A percentile compares a stretch with the other conserved stretches of the same genome.
These are phyloP conservation scores for Trilocha varians DNA, from an alignment of 2,888 invertebrate species.

Conservation along the genomic window DNA sequence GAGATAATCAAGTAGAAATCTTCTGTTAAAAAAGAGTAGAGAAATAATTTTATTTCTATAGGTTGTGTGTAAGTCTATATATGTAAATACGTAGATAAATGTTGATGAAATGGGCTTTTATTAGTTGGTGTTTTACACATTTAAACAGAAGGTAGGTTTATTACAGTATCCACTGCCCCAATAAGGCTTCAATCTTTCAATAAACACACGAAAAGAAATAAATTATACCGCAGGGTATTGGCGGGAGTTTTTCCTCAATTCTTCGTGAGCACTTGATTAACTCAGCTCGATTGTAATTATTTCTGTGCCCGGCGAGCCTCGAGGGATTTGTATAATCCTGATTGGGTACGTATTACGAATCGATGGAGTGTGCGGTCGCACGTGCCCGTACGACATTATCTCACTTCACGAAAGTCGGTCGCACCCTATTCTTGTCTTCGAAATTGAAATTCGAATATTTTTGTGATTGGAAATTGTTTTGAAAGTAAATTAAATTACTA, in stretches of 20 bases:
- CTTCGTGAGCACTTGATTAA: conserved; percentile 57
- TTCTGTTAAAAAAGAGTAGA: too few species aligned
- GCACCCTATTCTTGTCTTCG: conserved; percentile 19
- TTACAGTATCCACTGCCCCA: too few species aligned
- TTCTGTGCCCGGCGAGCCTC: conserved; percentile 44
- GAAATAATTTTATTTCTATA: too few species aligned
- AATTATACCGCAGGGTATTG: conserved; percentile 11
- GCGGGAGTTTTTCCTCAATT: conserved; percentile 50
- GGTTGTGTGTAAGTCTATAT: too few species aligned
- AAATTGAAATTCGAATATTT: conserved; percentile 17
- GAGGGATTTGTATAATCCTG: conserved; percentile 70
- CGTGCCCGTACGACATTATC: conserved; percentile 50
- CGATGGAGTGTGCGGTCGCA: conserved; percentile 65
- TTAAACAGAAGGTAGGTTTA: too few species aligned
- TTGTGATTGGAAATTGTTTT: neutral
- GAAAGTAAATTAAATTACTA: neutral
- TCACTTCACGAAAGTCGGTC: conserved; percentile 28
- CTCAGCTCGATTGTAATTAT: conserved; percentile 59
- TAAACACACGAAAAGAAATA: neutral
- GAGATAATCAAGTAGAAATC: too few species aligned
- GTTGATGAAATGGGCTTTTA: too few species aligned
- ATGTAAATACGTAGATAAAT: too few species aligned
- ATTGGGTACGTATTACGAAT: conserved; percentile 68
- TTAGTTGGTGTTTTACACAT: too few species aligned
- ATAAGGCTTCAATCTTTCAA: too few species aligned